Conservation (phyloP, 2,113 vertebrate genomes). For the Psittacara wagleri region DNA sequence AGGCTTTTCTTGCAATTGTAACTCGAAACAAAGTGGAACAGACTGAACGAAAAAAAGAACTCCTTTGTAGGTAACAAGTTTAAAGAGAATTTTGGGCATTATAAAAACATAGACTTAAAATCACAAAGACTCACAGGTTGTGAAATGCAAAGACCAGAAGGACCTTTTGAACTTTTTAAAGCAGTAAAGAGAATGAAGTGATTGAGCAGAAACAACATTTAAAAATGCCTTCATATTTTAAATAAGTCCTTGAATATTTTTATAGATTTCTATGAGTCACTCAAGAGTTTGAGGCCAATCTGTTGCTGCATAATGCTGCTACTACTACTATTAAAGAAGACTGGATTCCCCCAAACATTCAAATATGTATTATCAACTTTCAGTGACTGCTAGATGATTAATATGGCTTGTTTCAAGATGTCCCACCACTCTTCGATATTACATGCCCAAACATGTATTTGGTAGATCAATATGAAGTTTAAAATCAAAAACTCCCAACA, state of each 20-base stretch:
- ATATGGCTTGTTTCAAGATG: background rate
- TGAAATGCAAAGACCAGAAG: background rate
- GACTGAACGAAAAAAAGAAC: background rate
- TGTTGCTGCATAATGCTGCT: background rate
- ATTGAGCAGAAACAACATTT: background rate
- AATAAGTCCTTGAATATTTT: background rate
- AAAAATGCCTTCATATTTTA: background rate
- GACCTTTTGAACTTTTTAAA: background rate
- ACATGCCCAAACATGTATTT: background rate
- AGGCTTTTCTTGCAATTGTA: constrained; percentile 29
- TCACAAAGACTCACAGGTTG: background rate
- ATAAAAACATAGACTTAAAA: background rate
- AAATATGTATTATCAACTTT: background rate
- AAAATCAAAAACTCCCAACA: background rate
- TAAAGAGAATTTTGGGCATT: background rate
- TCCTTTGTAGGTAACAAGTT: background rate
- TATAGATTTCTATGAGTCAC: background rate
- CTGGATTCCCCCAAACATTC: background rate
- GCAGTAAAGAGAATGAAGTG: background rate
- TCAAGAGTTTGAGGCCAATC: background rate
- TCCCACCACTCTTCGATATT: background rate
- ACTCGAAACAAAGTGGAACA: constrained; percentile 20
- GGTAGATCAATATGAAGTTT: background rate
- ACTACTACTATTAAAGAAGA: background rate
- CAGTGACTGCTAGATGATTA: background rate